Percentiles rank a stretch among this genome's conserved stretches.
Evolutionary conservation across 2,888 invertebrate genomes (phyloP).

Genomic region (Lepidocyrtinus sp.): DNA sequence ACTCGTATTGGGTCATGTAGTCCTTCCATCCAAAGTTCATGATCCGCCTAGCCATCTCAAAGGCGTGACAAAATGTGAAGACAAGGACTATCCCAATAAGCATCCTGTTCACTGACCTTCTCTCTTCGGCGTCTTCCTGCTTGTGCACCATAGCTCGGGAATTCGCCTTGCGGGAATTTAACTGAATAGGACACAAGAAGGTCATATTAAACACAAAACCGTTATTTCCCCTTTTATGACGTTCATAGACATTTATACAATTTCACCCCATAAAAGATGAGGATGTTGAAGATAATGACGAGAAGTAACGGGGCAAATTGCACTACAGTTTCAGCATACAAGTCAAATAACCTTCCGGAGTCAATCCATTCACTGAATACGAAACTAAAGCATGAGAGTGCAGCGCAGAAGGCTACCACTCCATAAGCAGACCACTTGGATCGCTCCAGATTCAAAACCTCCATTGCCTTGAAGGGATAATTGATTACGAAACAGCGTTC

Average conservation of each 20-base stretch:
- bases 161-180: conserved; percentile 10
- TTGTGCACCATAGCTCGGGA: background rate
- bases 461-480: conserved; percentile 41
- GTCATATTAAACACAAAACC: background rate
- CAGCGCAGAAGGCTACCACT: conserved; percentile 19
- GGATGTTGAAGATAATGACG: conserved; percentile 43
- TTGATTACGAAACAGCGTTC: conserved; percentile 59
- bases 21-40: background rate
- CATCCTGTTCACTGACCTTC: conserved; percentile 47
- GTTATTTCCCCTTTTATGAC: no score
- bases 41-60: background rate
- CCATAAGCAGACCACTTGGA: conserved; percentile 12
- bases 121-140: background rate
- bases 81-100: conserved; percentile 34
- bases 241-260: no score
- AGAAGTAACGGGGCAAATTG: conserved; percentile 53
- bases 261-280: conserved; percentile 55
- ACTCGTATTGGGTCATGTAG: background rate
- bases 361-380: conserved; percentile 7
- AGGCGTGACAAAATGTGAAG: background rate
- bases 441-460: background rate
- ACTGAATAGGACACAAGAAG: conserved; percentile 20
- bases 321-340: conserved; percentile 50
- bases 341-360: conserved; percentile 23
- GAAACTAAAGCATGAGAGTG: conserved; percentile 30